Evolutionary conservation across 2,888 invertebrate species (phyloP).

Genomic region (Drosophila emarginata): DNA sequence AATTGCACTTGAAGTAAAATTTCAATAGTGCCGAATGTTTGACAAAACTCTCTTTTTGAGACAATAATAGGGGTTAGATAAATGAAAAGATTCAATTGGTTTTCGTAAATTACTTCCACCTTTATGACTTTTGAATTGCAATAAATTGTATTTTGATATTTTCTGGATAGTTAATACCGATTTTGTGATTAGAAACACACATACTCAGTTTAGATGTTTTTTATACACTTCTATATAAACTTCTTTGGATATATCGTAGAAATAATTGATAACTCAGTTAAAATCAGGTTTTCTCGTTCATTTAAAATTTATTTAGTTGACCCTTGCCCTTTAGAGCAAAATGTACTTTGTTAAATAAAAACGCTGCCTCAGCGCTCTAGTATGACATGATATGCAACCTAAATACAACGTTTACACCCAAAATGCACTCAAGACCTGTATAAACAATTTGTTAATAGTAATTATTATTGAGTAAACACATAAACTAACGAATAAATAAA

Average conservation of each 20-base stretch:
- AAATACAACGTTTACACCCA: not conserved
- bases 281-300: not conserved
- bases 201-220: too few relatives aligned
- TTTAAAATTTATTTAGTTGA: not conserved
- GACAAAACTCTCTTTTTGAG: too few relatives aligned
- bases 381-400: not conserved
- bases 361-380: not conserved
- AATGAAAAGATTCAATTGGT: too few relatives aligned
- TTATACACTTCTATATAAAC: too few relatives aligned
- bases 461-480: conserved; percentile 25
- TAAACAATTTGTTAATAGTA: conserved; percentile 30
- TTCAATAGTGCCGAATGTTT: too few relatives aligned
- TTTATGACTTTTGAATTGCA: too few relatives aligned
- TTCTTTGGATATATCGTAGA: not conserved
- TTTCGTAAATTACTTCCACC: too few relatives aligned
- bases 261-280: not conserved
- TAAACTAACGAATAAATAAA: conserved; percentile 24
- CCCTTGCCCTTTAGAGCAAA: not conserved
- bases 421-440: not conserved
- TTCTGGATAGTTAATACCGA: too few relatives aligned
- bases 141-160: too few relatives aligned
- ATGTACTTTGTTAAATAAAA: not conserved
- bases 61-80: too few relatives aligned
- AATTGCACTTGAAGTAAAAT: too few relatives aligned
- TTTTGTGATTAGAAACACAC: too few relatives aligned